Evolutionary conservation across 2,888 invertebrate genomes (phyloP), one percentile per base, ranked within the genome.

Genomic region (Lasioglossum marginatum): DNA sequence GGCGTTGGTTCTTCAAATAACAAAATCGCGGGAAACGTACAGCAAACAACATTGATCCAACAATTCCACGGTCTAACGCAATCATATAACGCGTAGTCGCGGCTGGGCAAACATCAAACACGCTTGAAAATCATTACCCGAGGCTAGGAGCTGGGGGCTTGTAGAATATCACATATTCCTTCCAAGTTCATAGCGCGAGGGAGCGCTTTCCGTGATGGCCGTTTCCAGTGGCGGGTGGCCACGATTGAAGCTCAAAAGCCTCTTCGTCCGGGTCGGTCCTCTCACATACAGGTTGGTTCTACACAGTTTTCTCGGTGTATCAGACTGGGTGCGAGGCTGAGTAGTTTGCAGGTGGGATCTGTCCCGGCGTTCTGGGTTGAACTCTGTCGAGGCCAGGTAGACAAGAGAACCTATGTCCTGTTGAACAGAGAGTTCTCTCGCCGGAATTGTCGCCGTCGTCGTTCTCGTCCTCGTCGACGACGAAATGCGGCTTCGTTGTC

Each of bases 401-500:
- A 34, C 34, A 14, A 48, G 31, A 75, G 27, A 34, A 45, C 52
- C 52, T n/a, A 10, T 19, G 71, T 4, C 31, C 19, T 3, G 31
- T 60, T n/a, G n/a, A 52, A n/a, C 23, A 52, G 40, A 76, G 68
- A 52, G 48, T 57, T 57, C 57, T 57, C 57, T 57, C n/a, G 52
- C 23, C 8, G n/a, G n/a, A 10, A n/a, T 52, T 23, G 19, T 6
- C 48, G n/a, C 79, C 72, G 76, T 48, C 45, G 78, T 57, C 77
- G 74, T 60, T 27, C 0, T 27, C 14, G 60, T 31, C 19, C 14
- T 19, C 37, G 43, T 79, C 68, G 73, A 43, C 57, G 79, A 60
- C 74, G 82, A 82, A 82, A 86, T 48, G 79, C 66, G 63, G 79
- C 81, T 77, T 81, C 81, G 76, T 81, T 79, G 86, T 79, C 85